phyloP scores from a whole-genome alignment of 2,888 invertebrate species.

The Brenthis hecate region DNA sequence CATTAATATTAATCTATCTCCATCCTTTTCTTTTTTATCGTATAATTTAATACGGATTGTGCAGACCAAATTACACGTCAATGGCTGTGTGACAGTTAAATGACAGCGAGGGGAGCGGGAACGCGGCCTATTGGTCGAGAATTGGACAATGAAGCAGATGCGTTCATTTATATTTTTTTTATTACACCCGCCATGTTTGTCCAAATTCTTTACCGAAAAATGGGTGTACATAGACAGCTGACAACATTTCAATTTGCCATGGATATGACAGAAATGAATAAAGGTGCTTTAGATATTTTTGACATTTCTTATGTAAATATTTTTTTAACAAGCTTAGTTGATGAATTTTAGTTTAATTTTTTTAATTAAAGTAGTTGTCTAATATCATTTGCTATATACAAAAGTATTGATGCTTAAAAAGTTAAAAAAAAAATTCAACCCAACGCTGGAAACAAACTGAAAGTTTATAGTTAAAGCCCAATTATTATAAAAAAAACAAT shows the following conservation, averaged over 20 bases:
- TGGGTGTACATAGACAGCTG: constrained; percentile 61
- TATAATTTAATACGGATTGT: constrained; percentile 18
- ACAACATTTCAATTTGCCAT: constrained; percentile 63
- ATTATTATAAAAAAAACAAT: too few species aligned
- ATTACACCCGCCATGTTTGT: constrained; percentile 75
- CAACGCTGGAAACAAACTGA: too few species aligned
- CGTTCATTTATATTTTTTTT: constrained; percentile 59
- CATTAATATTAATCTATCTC: constrained; percentile 8
- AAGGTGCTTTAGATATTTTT: constrained; percentile 22
- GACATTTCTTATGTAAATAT: not conserved
- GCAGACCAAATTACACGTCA: constrained; percentile 23
- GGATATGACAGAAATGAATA: constrained; percentile 64
- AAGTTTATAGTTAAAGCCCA: too few species aligned
- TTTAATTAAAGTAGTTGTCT: too few species aligned
- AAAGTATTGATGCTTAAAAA: too few species aligned
- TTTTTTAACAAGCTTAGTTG: too few species aligned
- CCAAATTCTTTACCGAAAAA: constrained; percentile 56
- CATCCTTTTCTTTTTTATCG: constrained; percentile 10
- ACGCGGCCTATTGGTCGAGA: constrained; percentile 68
- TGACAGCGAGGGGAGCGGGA: constrained; percentile 80
- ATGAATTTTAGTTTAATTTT: too few species aligned
- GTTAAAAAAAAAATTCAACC: too few species aligned
- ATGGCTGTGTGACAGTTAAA: constrained; percentile 56
- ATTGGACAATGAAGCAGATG: constrained; percentile 80
- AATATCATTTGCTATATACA: too few species aligned